Conservation (phyloP, 2,888 invertebrate species). For the Papilio protenor region DNA sequence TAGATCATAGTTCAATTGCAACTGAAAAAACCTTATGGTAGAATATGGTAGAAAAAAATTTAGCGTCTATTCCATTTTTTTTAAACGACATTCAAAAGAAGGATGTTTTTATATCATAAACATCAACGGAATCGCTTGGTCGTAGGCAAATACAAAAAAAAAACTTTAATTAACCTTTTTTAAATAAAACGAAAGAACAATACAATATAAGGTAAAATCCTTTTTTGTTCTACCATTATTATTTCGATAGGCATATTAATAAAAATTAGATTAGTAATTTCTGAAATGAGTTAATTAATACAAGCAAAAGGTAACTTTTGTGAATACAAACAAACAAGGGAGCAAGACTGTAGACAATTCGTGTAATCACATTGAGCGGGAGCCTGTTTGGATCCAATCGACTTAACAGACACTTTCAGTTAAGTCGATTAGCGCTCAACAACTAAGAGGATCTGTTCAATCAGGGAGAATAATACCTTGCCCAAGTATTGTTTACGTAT, state of each 20-base stretch:
- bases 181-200: no score
- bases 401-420: conserved; percentile 41
- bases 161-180: no score
- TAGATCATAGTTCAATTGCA: conserved; percentile 23
- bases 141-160: no score
- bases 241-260: neutral
- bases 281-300: neutral
- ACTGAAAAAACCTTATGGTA: neutral
- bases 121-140: no score
- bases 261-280: neutral
- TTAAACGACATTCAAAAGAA: no score
- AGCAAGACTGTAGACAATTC: conserved; percentile 16
- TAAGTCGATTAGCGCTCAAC: conserved; percentile 38
- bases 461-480: conserved; percentile 37
- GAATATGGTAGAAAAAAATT: no score
- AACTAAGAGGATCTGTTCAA: conserved; percentile 37
- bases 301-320: neutral
- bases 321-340: conserved; percentile 24
- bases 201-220: no score
- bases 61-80: no score
- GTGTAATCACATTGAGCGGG: conserved; percentile 34
- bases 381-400: conserved; percentile 34
- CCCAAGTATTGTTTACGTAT: conserved; percentile 21
- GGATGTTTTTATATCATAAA: no score
- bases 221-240: no score